A percentile compares a stretch with the other conserved stretches of the same genome.
phyloP scores from a whole-genome alignment of 2,888 invertebrate species.

The Phyllotreta cruciferae region DNA sequence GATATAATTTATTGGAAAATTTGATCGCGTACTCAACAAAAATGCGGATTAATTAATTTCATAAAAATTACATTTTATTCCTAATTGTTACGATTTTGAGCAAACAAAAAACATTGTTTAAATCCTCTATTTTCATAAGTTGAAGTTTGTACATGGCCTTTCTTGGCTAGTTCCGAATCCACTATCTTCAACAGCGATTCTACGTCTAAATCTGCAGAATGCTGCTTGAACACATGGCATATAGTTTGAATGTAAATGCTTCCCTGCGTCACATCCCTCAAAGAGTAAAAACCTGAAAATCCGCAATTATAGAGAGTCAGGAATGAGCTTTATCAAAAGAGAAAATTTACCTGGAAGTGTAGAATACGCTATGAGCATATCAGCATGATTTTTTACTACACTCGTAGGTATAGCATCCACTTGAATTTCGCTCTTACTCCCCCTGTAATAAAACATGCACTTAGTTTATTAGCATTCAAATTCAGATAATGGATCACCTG shows the following conservation, averaged over 20 bases:
- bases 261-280: slow-evolving; percentile 66
- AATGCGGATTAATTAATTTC: too few relatives aligned
- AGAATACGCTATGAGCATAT: slow-evolving; percentile 72
- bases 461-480: slow-evolving; percentile 11
- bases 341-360: slow-evolving; percentile 64
- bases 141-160: slow-evolving; percentile 65
- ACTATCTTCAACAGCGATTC: slow-evolving; percentile 72
- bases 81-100: too few relatives aligned
- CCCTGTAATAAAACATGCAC: slow-evolving; percentile 43
- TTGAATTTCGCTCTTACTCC: slow-evolving; percentile 46
- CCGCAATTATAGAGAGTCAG: not conserved
- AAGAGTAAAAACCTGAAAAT: slow-evolving; percentile 65
- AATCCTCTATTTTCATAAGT: slow-evolving; percentile 72
- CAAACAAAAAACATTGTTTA: slow-evolving; percentile 22
- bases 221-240: slow-evolving; percentile 69
- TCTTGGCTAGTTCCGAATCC: slow-evolving; percentile 60
- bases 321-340: not conserved
- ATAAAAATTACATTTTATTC: too few relatives aligned
- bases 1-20: too few relatives aligned
- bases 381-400: slow-evolving; percentile 58
- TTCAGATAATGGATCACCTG: slow-evolving; percentile 58
- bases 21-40: too few relatives aligned
- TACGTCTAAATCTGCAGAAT: slow-evolving; percentile 69
- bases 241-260: slow-evolving; percentile 77
- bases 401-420: slow-evolving; percentile 45